These are phyloP conservation scores for Anolis sagrei DNA, from an alignment of 2,113 vertebrate genomes.

Conservation along the genomic window DNA sequence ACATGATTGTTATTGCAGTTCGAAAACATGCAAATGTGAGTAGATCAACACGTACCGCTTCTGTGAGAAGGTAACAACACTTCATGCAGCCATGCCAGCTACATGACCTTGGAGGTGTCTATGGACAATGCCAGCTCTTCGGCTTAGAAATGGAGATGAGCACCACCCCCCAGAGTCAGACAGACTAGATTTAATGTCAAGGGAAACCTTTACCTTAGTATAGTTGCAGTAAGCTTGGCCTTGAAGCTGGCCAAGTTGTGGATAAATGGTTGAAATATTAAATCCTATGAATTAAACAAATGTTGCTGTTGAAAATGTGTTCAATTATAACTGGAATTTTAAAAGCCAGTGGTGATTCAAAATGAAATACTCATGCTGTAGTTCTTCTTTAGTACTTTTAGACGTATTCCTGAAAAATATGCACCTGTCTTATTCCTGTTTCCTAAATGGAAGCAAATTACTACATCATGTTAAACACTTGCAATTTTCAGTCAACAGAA, in stretches of 20 bases:
- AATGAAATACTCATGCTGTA: not conserved
- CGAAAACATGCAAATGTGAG: too few species aligned
- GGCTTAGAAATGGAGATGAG: too few species aligned
- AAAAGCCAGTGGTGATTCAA: not conserved
- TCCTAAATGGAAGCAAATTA: conserved; percentile 5
- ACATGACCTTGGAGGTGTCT: too few species aligned
- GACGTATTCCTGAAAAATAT: not conserved
- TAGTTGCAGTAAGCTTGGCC: too few species aligned
- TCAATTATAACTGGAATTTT: not conserved
- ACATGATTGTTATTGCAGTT: not conserved
- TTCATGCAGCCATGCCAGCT: too few species aligned
- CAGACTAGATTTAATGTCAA: too few species aligned
- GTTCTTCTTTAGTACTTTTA: not conserved
- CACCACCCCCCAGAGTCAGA: too few species aligned
- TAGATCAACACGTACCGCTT: too few species aligned
- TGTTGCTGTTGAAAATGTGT: not conserved
- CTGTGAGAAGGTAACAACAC: too few species aligned
- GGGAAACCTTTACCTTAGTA: too few species aligned
- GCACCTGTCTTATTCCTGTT: not conserved
- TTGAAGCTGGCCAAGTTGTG: not conserved
- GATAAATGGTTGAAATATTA: not conserved
- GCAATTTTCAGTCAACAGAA: conserved; percentile 87
- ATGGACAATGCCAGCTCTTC: too few species aligned
- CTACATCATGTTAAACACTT: not conserved
- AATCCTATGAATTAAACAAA: not conserved